These are phyloP conservation scores for Calyptommatus sinebrachiatus DNA, from an alignment of 2,113 vertebrate genomes.

Conservation along the genomic window DNA sequence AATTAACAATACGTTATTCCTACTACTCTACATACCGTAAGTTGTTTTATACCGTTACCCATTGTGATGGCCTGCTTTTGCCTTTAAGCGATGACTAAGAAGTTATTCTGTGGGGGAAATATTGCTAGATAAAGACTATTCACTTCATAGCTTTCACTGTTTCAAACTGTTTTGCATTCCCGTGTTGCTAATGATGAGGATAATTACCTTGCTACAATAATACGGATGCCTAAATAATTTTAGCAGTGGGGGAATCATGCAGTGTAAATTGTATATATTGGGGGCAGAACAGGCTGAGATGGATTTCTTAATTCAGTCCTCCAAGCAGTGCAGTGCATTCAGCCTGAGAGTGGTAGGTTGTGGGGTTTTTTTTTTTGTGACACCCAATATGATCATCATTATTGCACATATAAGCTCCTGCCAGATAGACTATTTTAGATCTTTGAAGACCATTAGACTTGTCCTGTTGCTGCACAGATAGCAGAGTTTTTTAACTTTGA, in stretches of 20 bases:
- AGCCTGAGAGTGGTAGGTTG: not conserved
- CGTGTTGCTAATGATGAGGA: constrained; percentile 10
- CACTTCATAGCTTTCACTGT: not conserved
- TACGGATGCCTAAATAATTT: not conserved
- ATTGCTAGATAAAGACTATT: not conserved
- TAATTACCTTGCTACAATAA: constrained; percentile 12
- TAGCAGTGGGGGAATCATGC: not conserved
- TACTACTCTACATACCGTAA: not conserved
- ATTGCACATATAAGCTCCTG: not conserved
- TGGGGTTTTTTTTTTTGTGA: not conserved
- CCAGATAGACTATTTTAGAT: not conserved
- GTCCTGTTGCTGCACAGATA: not conserved
- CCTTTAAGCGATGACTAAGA: not conserved
- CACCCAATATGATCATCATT: not conserved
- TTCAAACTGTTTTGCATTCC: not conserved
- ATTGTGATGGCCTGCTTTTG: constrained; percentile 4
- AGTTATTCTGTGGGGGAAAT: not conserved
- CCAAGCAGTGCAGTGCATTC: not conserved
- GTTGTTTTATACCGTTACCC: constrained; percentile 4
- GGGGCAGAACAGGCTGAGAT: not conserved
- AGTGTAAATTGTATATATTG: not conserved
- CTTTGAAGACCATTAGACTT: not conserved
- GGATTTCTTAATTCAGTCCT: not conserved
- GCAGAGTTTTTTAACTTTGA: not conserved
- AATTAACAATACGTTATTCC: not conserved